Percentiles rank a stretch among this genome's conserved stretches.
phyloP scores from a whole-genome alignment of 2,113 vertebrate species.

The Acanthochromis polyacanthus region DNA sequence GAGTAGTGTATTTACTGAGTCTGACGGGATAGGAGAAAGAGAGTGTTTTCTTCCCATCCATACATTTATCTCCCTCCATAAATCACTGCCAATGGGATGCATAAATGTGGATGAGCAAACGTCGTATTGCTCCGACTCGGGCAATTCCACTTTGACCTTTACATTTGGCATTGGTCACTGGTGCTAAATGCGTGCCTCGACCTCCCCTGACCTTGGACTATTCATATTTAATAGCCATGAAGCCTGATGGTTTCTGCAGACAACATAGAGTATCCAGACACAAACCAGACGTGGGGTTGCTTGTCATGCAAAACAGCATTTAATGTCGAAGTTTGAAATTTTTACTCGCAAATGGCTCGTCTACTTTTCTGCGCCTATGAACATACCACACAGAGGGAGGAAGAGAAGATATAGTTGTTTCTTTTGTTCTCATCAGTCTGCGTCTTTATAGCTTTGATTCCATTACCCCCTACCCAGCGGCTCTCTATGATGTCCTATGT shows the following conservation, averaged over 20 bases:
- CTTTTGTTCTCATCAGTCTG: conserved; percentile 51
- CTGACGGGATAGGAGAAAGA: conserved; percentile 85
- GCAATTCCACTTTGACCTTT: conserved; percentile 87
- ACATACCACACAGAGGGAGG: conserved; percentile 31
- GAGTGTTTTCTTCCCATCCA: conserved; percentile 84
- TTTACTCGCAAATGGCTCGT: conserved; percentile 19
- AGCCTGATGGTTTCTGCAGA: conserved; percentile 52
- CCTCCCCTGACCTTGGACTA: conserved; percentile 78
- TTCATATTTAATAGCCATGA: conserved; percentile 83
- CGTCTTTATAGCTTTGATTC: conserved; percentile 68
- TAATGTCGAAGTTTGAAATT: conserved; percentile 30
- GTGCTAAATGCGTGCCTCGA: conserved; percentile 79
- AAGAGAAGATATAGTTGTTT: conserved; percentile 19
- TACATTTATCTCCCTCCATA: conserved; percentile 83
- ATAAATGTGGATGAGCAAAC: conserved; percentile 78
- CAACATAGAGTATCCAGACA: conserved; percentile 25
- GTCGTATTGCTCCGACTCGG: conserved; percentile 69
- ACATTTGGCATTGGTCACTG: conserved; percentile 80
- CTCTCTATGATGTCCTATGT: conserved; percentile 70
- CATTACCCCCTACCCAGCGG: conserved; percentile 63
- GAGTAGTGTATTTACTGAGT: conserved; percentile 85
- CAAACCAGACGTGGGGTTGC: conserved; percentile 1
- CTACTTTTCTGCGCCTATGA: conserved; percentile 13
- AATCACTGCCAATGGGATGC: conserved; percentile 85
- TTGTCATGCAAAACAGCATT: conserved; percentile 13